A percentile compares a stretch with the other conserved stretches of the same genome.
phyloP scores from a whole-genome alignment of 2,888 invertebrate species.

The Merodon equestris region DNA sequence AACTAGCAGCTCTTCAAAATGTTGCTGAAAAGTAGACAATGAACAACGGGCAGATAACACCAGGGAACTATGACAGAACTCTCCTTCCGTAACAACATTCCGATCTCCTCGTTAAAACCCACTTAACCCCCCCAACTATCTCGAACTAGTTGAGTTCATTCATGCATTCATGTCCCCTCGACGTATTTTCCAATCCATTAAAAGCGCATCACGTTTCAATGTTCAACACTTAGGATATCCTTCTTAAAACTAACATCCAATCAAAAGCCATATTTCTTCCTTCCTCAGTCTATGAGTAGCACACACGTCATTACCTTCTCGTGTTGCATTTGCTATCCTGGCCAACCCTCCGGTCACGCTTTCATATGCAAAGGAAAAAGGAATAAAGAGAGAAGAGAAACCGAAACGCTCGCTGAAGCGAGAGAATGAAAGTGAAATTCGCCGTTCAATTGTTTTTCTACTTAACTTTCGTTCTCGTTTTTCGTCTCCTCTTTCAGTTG shows the following conservation, averaged over 20 bases:
- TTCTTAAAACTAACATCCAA: constrained; percentile 57
- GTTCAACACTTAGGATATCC: constrained; percentile 54
- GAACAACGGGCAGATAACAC: no score
- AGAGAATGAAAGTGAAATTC: constrained; percentile 37
- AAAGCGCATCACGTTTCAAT: constrained; percentile 45
- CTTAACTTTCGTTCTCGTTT: background rate
- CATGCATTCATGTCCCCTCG: background rate
- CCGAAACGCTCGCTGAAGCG: no score
- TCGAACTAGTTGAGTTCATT: no score
- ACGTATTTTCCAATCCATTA: constrained; percentile 21
- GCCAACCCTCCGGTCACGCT: background rate
- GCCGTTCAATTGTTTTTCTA: constrained; percentile 4
- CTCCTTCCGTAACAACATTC: no score
- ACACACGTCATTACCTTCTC: background rate
- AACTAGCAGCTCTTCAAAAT: no score
- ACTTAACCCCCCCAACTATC: no score
- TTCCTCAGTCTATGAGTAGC: no score
- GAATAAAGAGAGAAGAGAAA: no score
- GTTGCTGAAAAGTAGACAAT: no score
- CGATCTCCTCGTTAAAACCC: no score
- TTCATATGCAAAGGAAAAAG: constrained; percentile 4
- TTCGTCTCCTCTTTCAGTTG: background rate
- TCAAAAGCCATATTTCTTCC: constrained; percentile 49
- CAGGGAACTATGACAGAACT: no score
- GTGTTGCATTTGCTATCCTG: background rate